These are phyloP conservation scores for Cavia aperea DNA, from an alignment of 2,113 vertebrate species.

Conservation along the genomic window DNA sequence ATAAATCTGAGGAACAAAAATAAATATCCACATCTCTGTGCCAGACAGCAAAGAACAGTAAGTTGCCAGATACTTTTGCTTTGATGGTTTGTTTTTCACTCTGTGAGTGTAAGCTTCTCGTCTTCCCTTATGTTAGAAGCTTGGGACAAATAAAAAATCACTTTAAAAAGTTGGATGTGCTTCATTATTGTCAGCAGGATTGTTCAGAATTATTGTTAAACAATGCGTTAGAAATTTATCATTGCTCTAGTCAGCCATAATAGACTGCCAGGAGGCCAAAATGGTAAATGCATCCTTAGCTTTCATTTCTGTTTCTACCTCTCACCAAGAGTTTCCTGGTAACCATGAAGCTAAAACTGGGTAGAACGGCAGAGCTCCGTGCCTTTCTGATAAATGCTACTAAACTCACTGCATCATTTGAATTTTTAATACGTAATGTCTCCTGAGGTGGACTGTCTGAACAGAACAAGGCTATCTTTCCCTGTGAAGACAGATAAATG, in stretches of 20 bases:
- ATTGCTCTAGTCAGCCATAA: not conserved
- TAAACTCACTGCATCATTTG: not conserved
- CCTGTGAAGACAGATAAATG: not conserved
- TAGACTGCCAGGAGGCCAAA: not conserved
- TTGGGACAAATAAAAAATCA: not conserved
- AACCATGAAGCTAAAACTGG: not conserved
- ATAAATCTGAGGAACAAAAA: slow-evolving; percentile 60
- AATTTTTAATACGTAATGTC: not conserved
- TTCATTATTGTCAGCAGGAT: slow-evolving; percentile 6
- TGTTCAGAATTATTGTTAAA: not conserved
- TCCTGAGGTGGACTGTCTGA: not conserved
- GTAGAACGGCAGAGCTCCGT: not conserved
- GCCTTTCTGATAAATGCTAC: not conserved
- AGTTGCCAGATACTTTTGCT: slow-evolving; percentile 10
- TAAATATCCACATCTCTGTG: slow-evolving; percentile 36
- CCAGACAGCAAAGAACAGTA: not conserved
- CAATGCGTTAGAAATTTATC: slow-evolving; percentile 20
- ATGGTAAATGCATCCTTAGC: not conserved
- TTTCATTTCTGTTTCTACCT: not conserved
- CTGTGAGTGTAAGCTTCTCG: not conserved
- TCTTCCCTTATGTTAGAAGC: not conserved
- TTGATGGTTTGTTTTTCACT: slow-evolving; percentile 15
- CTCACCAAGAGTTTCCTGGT: not conserved
- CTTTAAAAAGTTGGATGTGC: not conserved
- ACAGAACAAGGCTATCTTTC: not conserved